A percentile compares a stretch with the other conserved stretches of the same genome.
phyloP scores from a whole-genome alignment of 1,140 invertebrate species.

The Eupristina koningsbergeri region DNA sequence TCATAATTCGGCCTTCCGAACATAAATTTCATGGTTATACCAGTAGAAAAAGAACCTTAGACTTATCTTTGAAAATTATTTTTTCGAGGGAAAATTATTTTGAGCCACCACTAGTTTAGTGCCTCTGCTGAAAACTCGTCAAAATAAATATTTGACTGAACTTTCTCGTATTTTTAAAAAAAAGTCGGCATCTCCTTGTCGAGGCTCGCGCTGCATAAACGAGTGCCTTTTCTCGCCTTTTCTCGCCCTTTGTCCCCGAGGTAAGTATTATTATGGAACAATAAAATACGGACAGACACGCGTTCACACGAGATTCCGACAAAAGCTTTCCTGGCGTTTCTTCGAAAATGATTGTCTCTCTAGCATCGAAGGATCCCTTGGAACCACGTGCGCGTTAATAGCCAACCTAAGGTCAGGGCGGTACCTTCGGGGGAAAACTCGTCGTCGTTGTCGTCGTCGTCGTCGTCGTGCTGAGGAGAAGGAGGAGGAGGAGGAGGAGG shows the following conservation, averaged over 20 bases:
- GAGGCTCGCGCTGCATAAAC: neutral
- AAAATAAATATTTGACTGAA: neutral
- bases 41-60: neutral
- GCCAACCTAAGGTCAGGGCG: neutral
- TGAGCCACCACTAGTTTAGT: neutral
- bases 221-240: neutral
- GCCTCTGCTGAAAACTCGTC: neutral
- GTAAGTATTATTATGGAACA: too few species aligned
- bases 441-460: too few species aligned
- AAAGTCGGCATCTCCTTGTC: neutral
- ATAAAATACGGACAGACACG: too few species aligned
- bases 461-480: too few species aligned
- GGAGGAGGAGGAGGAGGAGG: too few species aligned
- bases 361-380: too few species aligned
- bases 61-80: neutral
- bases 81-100: neutral
- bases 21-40: neutral
- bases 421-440: neutral
- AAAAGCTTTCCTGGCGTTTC: too few species aligned
- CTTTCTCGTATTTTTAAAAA: neutral
- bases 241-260: too few species aligned
- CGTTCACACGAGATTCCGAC: too few species aligned
- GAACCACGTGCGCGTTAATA: too few species aligned
- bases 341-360: too few species aligned
- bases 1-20: neutral